Percentiles rank a stretch among this genome's conserved stretches.
Evolutionary conservation across 2,113 vertebrate species (phyloP).

Genomic region (Athene cunicularia): DNA sequence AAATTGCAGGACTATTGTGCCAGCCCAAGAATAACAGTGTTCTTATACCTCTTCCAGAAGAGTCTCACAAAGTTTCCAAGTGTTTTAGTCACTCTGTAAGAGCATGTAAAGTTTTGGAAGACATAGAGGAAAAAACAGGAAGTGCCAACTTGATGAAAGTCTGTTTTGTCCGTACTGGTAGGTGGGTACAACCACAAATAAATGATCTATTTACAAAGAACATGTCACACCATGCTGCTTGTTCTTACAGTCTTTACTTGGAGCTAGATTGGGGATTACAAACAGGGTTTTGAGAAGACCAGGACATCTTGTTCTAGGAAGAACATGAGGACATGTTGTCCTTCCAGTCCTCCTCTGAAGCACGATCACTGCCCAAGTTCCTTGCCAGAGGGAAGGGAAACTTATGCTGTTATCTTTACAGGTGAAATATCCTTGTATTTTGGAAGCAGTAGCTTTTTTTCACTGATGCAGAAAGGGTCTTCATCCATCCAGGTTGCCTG

Average conservation of each 20-base stretch:
- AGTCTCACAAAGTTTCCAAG: neutral
- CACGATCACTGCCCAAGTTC: rapidly evolving
- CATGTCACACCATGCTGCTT: neutral
- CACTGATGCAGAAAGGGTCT: neutral
- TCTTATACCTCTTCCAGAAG: neutral
- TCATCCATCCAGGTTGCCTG: neutral
- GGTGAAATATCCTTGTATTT: neutral
- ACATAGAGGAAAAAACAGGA: neutral
- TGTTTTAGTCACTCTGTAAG: neutral
- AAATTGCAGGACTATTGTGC: neutral
- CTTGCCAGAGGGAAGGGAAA: neutral
- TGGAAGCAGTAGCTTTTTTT: neutral
- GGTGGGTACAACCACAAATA: neutral
- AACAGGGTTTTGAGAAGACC: neutral
- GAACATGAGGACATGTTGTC: neutral
- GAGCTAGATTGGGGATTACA: rapidly evolving
- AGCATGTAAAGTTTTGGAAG: constrained; percentile 6
- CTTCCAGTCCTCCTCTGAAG: neutral
- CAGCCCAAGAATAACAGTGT: constrained; percentile 5
- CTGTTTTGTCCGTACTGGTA: neutral
- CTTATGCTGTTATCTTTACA: rapidly evolving
- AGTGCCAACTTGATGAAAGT: neutral
- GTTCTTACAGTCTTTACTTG: neutral
- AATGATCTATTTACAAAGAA: neutral
- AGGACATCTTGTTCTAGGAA: neutral